Evolutionary conservation across 2,797 vertebrate genomes (phyloP).

Genomic region (Esox lucius): DNA sequence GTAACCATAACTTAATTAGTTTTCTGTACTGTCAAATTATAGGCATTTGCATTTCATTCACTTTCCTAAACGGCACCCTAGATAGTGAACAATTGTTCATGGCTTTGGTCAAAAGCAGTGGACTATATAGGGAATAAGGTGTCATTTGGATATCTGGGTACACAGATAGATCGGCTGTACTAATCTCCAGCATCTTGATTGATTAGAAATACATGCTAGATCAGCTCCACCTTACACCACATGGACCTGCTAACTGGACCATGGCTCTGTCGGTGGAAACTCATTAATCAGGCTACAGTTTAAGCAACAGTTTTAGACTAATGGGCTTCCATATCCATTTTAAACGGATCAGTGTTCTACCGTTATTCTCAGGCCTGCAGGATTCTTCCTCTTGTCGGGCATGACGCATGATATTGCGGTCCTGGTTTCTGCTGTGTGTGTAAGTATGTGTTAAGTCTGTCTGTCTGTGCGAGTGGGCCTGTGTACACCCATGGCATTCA

Average conservation of each 20-base stretch:
- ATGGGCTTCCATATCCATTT: not conserved
- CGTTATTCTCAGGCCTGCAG: slow-evolving; percentile 29
- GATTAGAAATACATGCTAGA: slow-evolving; percentile 45
- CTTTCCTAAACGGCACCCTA: too few species aligned
- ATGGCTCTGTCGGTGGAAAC: slow-evolving; percentile 33
- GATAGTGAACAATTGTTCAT: too few species aligned
- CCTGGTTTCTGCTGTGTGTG: not conserved
- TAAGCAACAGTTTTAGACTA: not conserved
- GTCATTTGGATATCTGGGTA: not conserved
- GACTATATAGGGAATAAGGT: not conserved
- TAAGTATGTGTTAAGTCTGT: slow-evolving; percentile 2
- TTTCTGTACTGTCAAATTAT: too few species aligned
- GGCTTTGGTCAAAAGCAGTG: not conserved
- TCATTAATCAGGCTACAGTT: slow-evolving; percentile 40
- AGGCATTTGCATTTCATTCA: too few species aligned
- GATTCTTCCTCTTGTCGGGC: not conserved
- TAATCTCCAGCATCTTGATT: slow-evolving; percentile 42
- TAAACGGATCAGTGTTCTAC: slow-evolving; percentile 12
- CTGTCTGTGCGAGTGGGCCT: not conserved
- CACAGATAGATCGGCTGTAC: not conserved
- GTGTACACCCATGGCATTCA: slow-evolving; percentile 21
- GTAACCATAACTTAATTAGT: too few species aligned
- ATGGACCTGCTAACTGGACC: slow-evolving; percentile 23
- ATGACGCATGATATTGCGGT: not conserved
- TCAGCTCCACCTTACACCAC: slow-evolving; percentile 40